Conservation (phyloP, 2,888 invertebrate genomes). For the Eustalomyia histrio region DNA sequence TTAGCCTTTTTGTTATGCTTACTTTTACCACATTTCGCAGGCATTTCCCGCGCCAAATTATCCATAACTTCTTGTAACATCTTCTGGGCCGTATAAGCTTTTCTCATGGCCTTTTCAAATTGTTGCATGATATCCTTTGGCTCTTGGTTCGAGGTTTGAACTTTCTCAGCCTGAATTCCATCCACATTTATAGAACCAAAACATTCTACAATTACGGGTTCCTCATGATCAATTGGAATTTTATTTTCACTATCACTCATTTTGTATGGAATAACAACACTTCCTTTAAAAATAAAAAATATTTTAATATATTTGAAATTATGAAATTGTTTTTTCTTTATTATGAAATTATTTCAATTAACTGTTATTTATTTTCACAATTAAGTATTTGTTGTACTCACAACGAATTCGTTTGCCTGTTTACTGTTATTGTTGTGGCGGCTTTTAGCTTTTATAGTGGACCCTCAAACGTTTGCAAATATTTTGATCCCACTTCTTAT, state of each 20-base stretch:
- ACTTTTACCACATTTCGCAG: constrained; percentile 36
- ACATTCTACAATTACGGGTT: constrained; percentile 60
- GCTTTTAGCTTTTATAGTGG: constrained; percentile 33
- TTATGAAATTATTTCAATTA: constrained; percentile 12
- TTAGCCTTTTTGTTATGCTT: constrained; percentile 56
- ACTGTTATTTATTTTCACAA: constrained; percentile 9
- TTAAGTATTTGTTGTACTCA: background rate
- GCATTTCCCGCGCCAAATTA: constrained; percentile 35
- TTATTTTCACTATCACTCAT: constrained; percentile 67
- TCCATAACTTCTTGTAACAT: constrained; percentile 62
- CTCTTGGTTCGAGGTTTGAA: constrained; percentile 45
- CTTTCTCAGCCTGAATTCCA: constrained; percentile 54
- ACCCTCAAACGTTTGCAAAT: background rate
- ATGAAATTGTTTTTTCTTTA: constrained; percentile 19
- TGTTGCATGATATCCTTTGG: constrained; percentile 2
- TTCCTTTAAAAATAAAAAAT: no score
- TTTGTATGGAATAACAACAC: background rate
- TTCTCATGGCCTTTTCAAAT: constrained; percentile 68
- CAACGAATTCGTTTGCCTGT: background rate
- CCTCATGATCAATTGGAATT: constrained; percentile 34
- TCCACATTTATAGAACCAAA: constrained; percentile 27
- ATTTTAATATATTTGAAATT: background rate
- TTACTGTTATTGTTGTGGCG: constrained; percentile 33
- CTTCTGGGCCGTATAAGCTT: constrained; percentile 68
- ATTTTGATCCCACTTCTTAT: background rate